A percentile compares a stretch with the other conserved stretches of the same genome.
These are phyloP conservation scores for Myripristis murdjan DNA, from an alignment of 2,797 vertebrate genomes.

Conservation along the genomic window DNA sequence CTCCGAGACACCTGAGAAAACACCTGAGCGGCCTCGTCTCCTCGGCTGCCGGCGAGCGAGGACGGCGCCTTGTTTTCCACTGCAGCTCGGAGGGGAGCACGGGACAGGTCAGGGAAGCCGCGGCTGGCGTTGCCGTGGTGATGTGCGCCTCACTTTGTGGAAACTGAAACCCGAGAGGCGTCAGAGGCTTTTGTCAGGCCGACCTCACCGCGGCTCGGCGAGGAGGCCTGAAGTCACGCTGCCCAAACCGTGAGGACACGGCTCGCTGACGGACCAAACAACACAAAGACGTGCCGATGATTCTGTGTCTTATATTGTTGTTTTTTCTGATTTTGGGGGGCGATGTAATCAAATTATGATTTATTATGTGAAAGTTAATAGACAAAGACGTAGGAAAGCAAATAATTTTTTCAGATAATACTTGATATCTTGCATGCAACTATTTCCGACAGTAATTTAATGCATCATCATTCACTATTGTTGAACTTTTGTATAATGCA, in stretches of 20 bases:
- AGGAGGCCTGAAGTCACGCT: slow-evolving; percentile 20
- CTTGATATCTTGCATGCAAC: too few relatives aligned
- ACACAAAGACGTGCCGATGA: neutral
- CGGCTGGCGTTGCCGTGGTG: slow-evolving; percentile 71
- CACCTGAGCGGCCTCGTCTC: too few relatives aligned
- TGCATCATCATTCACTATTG: too few relatives aligned
- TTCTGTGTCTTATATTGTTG: too few relatives aligned
- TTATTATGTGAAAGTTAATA: too few relatives aligned
- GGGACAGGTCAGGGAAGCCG: slow-evolving; percentile 49
- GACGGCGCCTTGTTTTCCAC: neutral
- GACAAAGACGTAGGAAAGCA: too few relatives aligned
- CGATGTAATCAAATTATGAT: too few relatives aligned
- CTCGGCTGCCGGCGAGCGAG: neutral
- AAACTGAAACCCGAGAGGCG: slow-evolving; percentile 83
- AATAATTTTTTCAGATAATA: too few relatives aligned
- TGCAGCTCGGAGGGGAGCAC: neutral
- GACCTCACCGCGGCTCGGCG: slow-evolving; percentile 25
- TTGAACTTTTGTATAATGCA: too few relatives aligned
- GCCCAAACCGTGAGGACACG: slow-evolving; percentile 1
- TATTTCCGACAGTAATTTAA: too few relatives aligned
- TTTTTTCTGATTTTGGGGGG: too few relatives aligned
- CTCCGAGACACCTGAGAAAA: too few relatives aligned
- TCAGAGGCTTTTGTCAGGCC: slow-evolving; percentile 41
- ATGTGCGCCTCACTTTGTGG: slow-evolving; percentile 68
- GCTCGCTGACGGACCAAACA: neutral